Evolutionary conservation across 1,140 invertebrate genomes (phyloP), one percentile per base, ranked within the genome.

Genomic region (Centruroides vittatus): DNA sequence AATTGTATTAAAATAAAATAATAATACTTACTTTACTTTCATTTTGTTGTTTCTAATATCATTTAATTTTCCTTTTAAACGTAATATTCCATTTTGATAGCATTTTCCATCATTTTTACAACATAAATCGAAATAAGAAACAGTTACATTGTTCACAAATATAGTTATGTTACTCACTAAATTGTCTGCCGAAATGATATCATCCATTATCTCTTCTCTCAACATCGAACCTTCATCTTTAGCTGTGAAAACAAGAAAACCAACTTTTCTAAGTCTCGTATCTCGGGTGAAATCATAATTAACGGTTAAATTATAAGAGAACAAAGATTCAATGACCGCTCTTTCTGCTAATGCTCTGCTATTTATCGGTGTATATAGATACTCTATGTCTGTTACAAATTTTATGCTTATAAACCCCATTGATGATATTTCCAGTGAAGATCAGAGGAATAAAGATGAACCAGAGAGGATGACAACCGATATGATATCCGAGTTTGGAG

Each of bases 341-440:
- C 89, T 79, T 69, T 93, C 89, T 56, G 79, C 73, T 63, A 70
- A 73, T 3, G 72, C 87, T 60, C 84, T 82, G 0, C 89, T 89
- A 68, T 86, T 84, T 59, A 89, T 78, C 0, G 89, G 90, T 12
- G 87, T 89, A 76, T 93, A 93, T 6, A 93, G 78, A 74, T 92
- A 93, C 72, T 93, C 90, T 3, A 89, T 89, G 75, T 93, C 89
- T 73, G 90, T 89, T 77, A 90, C 86, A 74, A 89, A 91, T 65
- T 86, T 75, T 57, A 93, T 81, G 69, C 80, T 80, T 74, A 92
- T 89, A 70, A 86, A 87, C 59, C 90, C 90, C 35, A 89, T 92
- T 69, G 88, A 80, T 69, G 86, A 87, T 53, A 93, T 79, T 50
- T 85, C 72, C 0, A 23, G 86, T 83, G 35, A 93, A 71, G 36